Base-by-base conservation (phyloP, 2,797 vertebrate genomes). In the Dryobates pubescens region DNA sequence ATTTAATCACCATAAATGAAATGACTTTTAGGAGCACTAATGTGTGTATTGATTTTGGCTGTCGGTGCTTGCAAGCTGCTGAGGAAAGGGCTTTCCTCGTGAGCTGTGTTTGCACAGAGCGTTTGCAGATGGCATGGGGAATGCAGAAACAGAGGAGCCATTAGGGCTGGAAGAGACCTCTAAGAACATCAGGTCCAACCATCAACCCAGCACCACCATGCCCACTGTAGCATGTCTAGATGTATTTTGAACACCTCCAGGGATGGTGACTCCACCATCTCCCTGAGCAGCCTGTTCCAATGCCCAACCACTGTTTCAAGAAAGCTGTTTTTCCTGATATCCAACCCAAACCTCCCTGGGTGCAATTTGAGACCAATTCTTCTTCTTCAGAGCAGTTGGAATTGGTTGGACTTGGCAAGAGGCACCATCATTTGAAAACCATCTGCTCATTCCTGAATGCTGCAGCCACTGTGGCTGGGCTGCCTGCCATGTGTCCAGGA, bases 1-100 rank as follows among this genome's bases (percentile, higher is more conserved):
- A 92, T 94, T 96, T 94, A 91, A 93, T 97, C 75, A 74, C 54
- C 74, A 92, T 88, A 92, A 89, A 84, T 75, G 17, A 87, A 95
- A 92, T 81, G 9, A 54, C 67, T 94, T 88, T 53, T 57, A 61
- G 29, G 32, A 82, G 32, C 82, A 56, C 67, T 68, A 81, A 72
- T 84, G 47, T 10, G 30, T 56, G 26, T 82, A 92, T 93, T 91
- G 96, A 95, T 96, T 96, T 81, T 92, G 90, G 70, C 87, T 92
- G 49, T 4, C 17, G 89, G 53, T 65, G 82, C 88, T 79, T 61
- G 59, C 70, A 67, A 88, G 6, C 45, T 80, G 84, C 86, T 36
- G 86, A 59, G 89, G 80, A 93, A 84, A 95, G 93, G 61, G 88
- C 65, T 90, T 91, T 90, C 51, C 78, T 78, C 75, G 16, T 23